These are phyloP conservation scores for Macrosiphum euphorbiae DNA, from an alignment of 2,888 invertebrate genomes.

Conservation along the genomic window DNA sequence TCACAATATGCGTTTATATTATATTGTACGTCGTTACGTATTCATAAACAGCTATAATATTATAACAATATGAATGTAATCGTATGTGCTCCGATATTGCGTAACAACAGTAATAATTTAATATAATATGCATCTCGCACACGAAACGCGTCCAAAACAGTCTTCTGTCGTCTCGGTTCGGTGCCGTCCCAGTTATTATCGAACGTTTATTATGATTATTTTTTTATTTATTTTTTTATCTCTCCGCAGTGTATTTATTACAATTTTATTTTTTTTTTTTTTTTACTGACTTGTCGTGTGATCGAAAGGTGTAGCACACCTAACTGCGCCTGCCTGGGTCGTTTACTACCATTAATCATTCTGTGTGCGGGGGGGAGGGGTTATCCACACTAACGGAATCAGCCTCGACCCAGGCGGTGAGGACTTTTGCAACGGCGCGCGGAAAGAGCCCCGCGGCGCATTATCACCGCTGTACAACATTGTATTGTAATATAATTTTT, in stretches of 20 bases:
- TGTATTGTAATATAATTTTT: conserved; percentile 4
- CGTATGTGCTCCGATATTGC: neutral
- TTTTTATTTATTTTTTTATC: neutral
- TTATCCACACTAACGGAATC: neutral
- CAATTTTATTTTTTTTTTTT: neutral
- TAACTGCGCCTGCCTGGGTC: neutral
- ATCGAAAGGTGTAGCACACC: neutral
- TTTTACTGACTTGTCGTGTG: neutral
- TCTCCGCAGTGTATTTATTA: conserved; percentile 11
- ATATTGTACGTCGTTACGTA: neutral
- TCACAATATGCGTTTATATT: neutral
- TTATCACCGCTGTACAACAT: neutral
- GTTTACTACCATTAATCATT: conserved; percentile 43
- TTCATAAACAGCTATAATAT: neutral
- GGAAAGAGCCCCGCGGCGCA: neutral
- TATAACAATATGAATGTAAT: neutral
- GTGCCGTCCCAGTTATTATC: neutral
- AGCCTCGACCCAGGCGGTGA: conserved; percentile 1
- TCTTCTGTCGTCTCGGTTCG: neutral
- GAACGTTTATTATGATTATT: neutral
- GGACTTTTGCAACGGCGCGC: neutral
- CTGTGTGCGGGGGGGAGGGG: neutral
- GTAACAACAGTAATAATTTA: neutral
- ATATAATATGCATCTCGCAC: neutral
- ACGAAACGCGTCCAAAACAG: neutral